These are phyloP conservation scores for Arge pagana DNA, from an alignment of 2,888 invertebrate genomes.

Conservation along the genomic window DNA sequence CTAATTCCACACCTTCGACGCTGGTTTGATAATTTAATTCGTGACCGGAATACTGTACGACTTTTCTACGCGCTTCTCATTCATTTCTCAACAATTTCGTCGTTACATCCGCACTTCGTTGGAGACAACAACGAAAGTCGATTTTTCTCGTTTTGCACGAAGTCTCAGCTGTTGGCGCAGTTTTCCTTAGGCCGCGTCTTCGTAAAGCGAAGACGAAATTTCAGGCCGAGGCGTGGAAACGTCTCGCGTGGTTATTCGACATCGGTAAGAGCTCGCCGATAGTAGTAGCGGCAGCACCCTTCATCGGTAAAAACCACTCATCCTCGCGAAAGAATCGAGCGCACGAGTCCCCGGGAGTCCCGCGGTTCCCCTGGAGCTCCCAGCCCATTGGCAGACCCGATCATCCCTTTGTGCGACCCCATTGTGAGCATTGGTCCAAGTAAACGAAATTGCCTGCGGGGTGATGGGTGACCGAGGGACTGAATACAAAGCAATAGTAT, in stretches of 20 bases:
- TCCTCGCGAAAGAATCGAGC: slow-evolving; percentile 49
- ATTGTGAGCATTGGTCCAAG: slow-evolving; percentile 53
- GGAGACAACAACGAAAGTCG: too few relatives aligned
- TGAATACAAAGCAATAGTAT: slow-evolving; percentile 41
- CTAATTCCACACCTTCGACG: too few relatives aligned
- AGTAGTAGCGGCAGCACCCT: slow-evolving; percentile 38
- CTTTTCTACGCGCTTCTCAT: too few relatives aligned
- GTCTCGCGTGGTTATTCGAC: neutral
- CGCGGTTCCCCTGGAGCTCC: slow-evolving; percentile 47
- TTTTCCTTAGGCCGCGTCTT: neutral
- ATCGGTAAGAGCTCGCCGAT: slow-evolving; percentile 23
- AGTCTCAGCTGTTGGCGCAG: too few relatives aligned
- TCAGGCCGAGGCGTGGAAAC: neutral
- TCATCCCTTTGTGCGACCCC: slow-evolving; percentile 51
- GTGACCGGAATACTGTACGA: too few relatives aligned
- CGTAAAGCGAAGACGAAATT: neutral
- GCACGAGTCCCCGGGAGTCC: slow-evolving; percentile 41
- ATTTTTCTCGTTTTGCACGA: too few relatives aligned
- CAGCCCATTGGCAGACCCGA: slow-evolving; percentile 52
- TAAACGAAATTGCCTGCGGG: slow-evolving; percentile 53
- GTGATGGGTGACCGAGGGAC: slow-evolving; percentile 35
- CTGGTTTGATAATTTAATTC: too few relatives aligned
- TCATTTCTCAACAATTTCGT: too few relatives aligned
- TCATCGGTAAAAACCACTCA: slow-evolving; percentile 52
- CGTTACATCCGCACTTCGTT: too few relatives aligned